Percentiles rank a stretch among this genome's conserved stretches.
Conservation (phyloP, 1,140 invertebrate genomes). For the Tyrophagus putrescentiae region DNA sequence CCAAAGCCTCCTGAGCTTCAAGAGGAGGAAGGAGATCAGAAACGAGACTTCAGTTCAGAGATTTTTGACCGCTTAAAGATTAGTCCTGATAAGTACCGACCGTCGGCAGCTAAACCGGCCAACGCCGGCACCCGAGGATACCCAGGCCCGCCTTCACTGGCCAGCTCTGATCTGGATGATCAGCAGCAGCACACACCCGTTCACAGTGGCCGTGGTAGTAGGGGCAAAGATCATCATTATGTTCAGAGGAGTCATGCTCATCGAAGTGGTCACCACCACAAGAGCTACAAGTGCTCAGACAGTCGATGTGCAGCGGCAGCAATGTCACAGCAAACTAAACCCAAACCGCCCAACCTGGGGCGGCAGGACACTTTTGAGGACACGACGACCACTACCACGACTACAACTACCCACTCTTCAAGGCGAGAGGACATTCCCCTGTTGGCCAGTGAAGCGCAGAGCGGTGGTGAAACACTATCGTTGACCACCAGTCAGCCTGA, state of each 20-base stretch:
- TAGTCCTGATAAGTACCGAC: background rate
- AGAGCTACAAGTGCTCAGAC: background rate
- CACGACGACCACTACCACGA: background rate
- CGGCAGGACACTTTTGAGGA: background rate
- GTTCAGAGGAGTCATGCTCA: background rate
- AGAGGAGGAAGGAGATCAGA: background rate
- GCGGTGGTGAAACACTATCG: background rate
- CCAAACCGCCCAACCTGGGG: too few species aligned
- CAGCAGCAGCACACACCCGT: too few species aligned
- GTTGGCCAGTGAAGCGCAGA: background rate
- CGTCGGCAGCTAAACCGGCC: background rate
- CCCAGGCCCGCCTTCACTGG: background rate
- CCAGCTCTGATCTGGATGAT: background rate
- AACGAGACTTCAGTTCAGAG: background rate
- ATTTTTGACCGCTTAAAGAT: conserved; percentile 11
- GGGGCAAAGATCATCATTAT: background rate
- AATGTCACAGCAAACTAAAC: background rate
- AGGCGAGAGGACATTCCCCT: conserved; percentile 1
- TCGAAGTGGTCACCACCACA: background rate
- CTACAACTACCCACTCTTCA: background rate
- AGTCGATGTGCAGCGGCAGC: background rate
- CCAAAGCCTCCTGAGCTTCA: background rate
- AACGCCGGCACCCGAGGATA: background rate
- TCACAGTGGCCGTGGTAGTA: background rate
- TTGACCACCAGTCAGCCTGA: background rate